Evolutionary conservation across 2,113 vertebrate species (phyloP).

Genomic region (Calypte anna): DNA sequence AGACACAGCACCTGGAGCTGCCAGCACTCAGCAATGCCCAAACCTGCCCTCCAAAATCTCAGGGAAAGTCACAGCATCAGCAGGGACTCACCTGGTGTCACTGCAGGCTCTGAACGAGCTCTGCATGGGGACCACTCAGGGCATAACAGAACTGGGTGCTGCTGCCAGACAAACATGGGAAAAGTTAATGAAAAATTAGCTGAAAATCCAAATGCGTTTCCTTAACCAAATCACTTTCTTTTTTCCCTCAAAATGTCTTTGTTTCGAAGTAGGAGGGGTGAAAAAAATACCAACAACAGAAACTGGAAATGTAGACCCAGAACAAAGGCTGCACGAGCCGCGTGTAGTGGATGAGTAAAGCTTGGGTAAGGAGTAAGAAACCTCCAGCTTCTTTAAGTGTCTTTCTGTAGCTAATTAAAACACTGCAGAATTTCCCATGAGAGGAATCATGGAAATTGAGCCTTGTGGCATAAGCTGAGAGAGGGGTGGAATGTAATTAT

Average conservation of each 20-base stretch:
- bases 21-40: rapidly evolving
- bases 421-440: background rate
- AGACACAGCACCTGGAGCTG: background rate
- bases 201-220: background rate
- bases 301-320: background rate
- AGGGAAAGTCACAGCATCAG: background rate
- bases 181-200: background rate
- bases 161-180: rapidly evolving
- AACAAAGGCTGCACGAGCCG: background rate
- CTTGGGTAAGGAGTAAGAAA: background rate
- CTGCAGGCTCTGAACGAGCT: background rate
- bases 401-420: constrained; percentile 26
- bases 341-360: background rate
- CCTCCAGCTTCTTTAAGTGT: background rate
- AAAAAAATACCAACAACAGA: background rate
- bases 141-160: background rate
- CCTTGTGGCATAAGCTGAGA: background rate
- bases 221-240: background rate
- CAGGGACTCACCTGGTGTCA: background rate
- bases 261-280: background rate
- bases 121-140: background rate
- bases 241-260: background rate
- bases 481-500: background rate
- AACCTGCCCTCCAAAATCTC: background rate
- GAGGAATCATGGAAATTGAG: background rate